Evolutionary conservation across 1,140 invertebrate species (phyloP), one percentile per base, ranked within the genome.

Genomic region (Lethocerus indicus): DNA sequence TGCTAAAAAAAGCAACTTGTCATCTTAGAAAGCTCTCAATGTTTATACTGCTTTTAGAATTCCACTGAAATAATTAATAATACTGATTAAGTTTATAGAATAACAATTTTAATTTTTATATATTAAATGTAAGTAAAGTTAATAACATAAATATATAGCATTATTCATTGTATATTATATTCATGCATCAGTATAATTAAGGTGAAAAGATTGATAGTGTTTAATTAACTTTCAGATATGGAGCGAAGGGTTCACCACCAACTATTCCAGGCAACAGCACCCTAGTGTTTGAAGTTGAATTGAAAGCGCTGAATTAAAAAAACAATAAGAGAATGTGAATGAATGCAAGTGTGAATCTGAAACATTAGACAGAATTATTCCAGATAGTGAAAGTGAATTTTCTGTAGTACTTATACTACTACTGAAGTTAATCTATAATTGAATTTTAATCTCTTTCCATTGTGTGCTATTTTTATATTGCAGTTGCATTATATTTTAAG

Each of bases 271-370:
- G 79, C 32, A 88, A 90, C 59, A 76, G 81, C 25, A 82, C 79
- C 23, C 65, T 94, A 43, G 69, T 86, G 4, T 94, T 92, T 64
- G 87, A 91, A 54, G 79, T 94, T 37, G 87, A 92, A 69, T 66
- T 93, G 35, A 87, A 81, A 61, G 75, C 76, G 63, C 74, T 90
- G 42, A 74, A 79, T 61, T 88, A 76, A 78, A 26, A 39, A 39
- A 20, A 39, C n/a, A n/a, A n/a, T n/a, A n/a, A n/a, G n/a, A n/a
- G n/a, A n/a, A n/a, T n/a, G n/a, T n/a, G n/a, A n/a, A n/a, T n/a
- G n/a, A n/a, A n/a, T n/a, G n/a, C n/a, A n/a, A n/a, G n/a, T n/a
- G n/a, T n/a, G n/a, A n/a, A n/a, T n/a, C n/a, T n/a, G n/a, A n/a
- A n/a, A n/a, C n/a, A n/a, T n/a, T n/a, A n/a, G n/a, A n/a, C n/a